These are phyloP conservation scores for Pteronura brasiliensis DNA, from an alignment of 2,113 vertebrate genomes.

Conservation along the genomic window DNA sequence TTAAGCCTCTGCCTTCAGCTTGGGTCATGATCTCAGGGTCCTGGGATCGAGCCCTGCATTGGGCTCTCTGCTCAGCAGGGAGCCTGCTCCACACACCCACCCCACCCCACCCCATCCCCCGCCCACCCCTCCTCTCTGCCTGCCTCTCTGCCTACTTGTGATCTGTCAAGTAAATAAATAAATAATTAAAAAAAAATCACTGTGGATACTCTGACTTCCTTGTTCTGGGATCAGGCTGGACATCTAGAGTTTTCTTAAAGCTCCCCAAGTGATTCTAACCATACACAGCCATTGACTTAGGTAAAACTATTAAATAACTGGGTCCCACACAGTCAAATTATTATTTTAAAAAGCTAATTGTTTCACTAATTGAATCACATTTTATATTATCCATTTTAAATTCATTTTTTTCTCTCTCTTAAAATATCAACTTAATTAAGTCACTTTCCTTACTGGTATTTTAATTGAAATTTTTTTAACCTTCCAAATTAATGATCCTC, in stretches of 20 bases:
- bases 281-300: neutral
- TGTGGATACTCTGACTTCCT: neutral
- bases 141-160: neutral
- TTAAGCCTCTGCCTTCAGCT: no score
- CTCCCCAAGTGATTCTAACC: neutral
- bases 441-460: constrained; percentile 59
- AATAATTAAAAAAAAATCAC: neutral
- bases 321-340: constrained; percentile 35
- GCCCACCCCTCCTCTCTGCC: no score
- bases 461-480: constrained; percentile 38
- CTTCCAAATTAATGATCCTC: constrained; percentile 18
- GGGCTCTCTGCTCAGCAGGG: no score
- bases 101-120: no score
- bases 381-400: constrained; percentile 54
- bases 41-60: no score
- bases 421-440: constrained; percentile 66
- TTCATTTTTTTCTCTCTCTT: constrained; percentile 49
- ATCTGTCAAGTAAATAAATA: neutral
- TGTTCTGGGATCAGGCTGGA: neutral
- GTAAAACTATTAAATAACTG: constrained; percentile 37
- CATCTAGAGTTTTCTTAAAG: neutral
- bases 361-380: constrained; percentile 62
- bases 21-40: no score
- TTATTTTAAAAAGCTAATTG: constrained; percentile 66
- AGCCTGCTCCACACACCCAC: no score